phyloP scores from a whole-genome alignment of 2,113 vertebrate species.

The Apaloderma vittatum region DNA sequence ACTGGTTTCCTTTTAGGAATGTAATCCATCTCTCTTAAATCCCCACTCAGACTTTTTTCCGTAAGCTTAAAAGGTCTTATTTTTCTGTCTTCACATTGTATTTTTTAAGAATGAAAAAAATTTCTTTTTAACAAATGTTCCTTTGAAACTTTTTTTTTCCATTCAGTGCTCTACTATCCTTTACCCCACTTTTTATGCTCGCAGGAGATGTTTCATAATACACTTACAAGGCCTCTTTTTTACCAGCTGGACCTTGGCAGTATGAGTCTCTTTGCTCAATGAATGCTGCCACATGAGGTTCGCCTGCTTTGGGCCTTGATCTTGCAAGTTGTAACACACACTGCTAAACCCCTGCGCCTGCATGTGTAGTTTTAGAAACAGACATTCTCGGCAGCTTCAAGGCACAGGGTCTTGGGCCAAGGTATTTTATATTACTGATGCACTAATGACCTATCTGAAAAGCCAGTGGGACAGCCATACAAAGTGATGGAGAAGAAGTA shows the following conservation, averaged over 20 bases:
- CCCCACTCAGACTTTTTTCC: slow-evolving; percentile 59
- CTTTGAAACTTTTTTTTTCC: not conserved
- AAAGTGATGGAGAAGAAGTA: not conserved
- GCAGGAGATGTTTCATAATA: not conserved
- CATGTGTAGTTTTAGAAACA: not conserved
- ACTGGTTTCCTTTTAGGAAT: slow-evolving; percentile 76
- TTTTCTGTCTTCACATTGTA: slow-evolving; percentile 63
- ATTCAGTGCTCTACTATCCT: not conserved
- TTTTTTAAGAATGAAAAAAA: slow-evolving; percentile 32
- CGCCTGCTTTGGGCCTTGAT: slow-evolving; percentile 18
- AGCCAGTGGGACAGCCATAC: not conserved
- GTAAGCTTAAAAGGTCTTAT: slow-evolving; percentile 60
- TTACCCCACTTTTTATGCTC: not conserved
- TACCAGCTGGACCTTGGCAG: not conserved
- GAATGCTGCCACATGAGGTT: not conserved
- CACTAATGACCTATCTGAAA: not conserved
- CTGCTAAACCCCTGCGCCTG: not conserved
- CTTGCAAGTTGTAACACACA: not conserved
- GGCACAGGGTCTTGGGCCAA: not conserved
- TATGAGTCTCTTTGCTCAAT: not conserved
- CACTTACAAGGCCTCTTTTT: not conserved
- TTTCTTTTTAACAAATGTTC: not conserved
- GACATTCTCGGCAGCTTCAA: slow-evolving; percentile 25
- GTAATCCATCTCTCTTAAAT: slow-evolving; percentile 70
- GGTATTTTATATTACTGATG: slow-evolving; percentile 12